Percentiles rank a stretch among this genome's conserved stretches.
Evolutionary conservation across 2,888 invertebrate species (phyloP).

Genomic region (Amblyjoppa proteus): DNA sequence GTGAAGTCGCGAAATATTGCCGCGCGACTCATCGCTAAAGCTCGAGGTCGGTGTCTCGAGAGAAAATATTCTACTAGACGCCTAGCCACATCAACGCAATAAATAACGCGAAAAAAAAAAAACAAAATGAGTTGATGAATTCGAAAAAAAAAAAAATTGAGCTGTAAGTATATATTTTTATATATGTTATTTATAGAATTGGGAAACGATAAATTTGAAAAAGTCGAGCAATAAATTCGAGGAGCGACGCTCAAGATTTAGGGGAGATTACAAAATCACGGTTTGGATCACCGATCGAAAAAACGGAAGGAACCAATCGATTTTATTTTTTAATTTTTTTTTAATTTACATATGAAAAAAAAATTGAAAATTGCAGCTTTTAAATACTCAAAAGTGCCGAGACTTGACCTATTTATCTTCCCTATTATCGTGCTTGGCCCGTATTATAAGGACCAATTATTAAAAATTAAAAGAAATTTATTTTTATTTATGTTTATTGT

Average conservation of each 20-base stretch:
- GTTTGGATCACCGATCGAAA: neutral
- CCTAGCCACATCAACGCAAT: neutral
- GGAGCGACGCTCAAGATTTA: neutral
- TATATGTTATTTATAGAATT: neutral
- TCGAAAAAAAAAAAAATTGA: neutral
- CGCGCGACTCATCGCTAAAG: neutral
- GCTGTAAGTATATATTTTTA: no score
- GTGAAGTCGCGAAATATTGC: neutral
- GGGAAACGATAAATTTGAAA: neutral
- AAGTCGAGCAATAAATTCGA: neutral
- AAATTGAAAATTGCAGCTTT: neutral
- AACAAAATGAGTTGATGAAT: neutral
- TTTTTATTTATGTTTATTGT: no score
- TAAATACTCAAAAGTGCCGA: no score
- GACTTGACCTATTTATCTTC: no score
- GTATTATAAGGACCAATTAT: no score
- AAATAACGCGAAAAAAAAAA: neutral
- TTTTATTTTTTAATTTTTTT: neutral
- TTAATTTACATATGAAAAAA: no score
- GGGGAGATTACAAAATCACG: neutral
- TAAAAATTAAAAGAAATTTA: no score
- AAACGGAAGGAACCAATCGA: neutral
- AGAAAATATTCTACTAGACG: no score
- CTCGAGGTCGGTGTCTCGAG: neutral
- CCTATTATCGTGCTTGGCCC: no score